A percentile compares a stretch with the other conserved stretches of the same genome.
Evolutionary conservation across 2,113 vertebrate genomes (phyloP).

Genomic region (Typhlomys cinereus): DNA sequence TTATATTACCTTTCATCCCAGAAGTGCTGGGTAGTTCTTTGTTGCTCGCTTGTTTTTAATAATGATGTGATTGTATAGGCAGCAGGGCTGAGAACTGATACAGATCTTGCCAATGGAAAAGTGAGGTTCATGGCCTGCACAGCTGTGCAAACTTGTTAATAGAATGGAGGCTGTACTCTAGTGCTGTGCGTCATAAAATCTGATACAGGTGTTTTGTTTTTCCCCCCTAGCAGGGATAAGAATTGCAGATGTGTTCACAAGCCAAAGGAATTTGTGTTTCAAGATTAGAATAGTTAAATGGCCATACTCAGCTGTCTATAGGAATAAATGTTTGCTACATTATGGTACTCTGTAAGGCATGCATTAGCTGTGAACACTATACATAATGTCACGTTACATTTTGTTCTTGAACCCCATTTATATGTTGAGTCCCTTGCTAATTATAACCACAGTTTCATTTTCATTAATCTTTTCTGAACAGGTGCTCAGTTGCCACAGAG

Average conservation of each 20-base stretch:
- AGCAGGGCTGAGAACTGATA: background rate
- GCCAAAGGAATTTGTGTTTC: background rate
- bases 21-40: background rate
- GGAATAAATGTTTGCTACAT: background rate
- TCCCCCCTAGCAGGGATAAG: background rate
- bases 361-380: background rate
- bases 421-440: slow-evolving; percentile 16
- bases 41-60: background rate
- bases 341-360: too few relatives aligned
- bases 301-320: background rate
- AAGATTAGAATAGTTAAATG: background rate
- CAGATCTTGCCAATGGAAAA: background rate
- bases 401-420: background rate
- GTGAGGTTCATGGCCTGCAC: background rate
- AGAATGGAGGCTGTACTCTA: background rate
- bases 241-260: background rate
- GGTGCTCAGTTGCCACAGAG: background rate
- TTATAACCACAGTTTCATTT: background rate
- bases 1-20: background rate
- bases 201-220: background rate
- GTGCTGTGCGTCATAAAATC: background rate
- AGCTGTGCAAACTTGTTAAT: background rate
- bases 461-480: background rate
- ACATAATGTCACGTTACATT: background rate
- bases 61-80: background rate